These are phyloP conservation scores for Meleagris gallopavo DNA, from an alignment of 2,113 vertebrate species.

Conservation along the genomic window DNA sequence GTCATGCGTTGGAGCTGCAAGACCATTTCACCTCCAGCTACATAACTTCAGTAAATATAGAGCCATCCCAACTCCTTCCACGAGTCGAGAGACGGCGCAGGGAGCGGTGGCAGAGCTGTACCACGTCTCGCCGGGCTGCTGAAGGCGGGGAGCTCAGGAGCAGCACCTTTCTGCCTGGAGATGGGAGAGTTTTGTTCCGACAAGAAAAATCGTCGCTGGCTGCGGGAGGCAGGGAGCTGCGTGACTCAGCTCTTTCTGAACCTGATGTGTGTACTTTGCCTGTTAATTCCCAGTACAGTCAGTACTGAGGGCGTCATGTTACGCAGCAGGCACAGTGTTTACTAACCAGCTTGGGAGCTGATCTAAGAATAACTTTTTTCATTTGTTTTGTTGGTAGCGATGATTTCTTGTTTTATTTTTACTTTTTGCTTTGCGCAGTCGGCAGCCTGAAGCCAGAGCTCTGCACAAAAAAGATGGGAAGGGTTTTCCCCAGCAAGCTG, in stretches of 20 bases:
- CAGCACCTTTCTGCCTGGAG: background rate
- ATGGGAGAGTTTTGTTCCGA: background rate
- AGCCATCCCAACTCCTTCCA: background rate
- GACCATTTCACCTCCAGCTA: background rate
- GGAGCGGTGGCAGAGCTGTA: background rate
- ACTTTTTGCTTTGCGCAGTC: background rate
- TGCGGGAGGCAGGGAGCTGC: background rate
- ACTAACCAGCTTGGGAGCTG: conserved; percentile 26
- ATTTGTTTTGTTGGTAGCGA: background rate
- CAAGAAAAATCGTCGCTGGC: background rate
- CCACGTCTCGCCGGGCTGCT: background rate
- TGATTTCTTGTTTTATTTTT: background rate
- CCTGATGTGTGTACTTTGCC: conserved; percentile 35
- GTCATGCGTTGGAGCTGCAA: background rate
- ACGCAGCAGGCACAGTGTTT: conserved; percentile 47
- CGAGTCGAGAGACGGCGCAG: background rate
- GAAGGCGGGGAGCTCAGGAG: background rate
- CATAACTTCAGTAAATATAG: conserved; percentile 30
- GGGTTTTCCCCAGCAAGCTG: conserved; percentile 10
- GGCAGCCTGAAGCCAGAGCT: conserved; percentile 6
- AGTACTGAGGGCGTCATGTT: conserved; percentile 62
- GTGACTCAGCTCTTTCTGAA: conserved; percentile 79
- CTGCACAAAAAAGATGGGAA: background rate
- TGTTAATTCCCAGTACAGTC: conserved; percentile 71
- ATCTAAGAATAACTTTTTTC: conserved; percentile 69